These are phyloP conservation scores for Camelus bactrianus DNA, from an alignment of 2,113 vertebrate genomes.

Conservation along the genomic window DNA sequence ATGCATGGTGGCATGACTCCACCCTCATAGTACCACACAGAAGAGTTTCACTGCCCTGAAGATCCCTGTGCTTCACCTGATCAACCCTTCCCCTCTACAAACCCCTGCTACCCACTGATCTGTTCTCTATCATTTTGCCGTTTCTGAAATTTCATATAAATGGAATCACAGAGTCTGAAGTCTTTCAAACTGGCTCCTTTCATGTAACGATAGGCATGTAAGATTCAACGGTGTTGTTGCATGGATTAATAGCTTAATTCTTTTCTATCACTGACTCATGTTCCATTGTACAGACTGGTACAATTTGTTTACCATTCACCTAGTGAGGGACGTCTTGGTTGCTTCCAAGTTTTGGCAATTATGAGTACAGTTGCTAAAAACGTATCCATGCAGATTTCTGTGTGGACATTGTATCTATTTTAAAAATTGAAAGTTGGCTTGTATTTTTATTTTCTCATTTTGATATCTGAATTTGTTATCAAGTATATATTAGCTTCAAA, in stretches of 20 bases:
- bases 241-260: not conserved
- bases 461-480: not conserved
- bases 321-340: not conserved
- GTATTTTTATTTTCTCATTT: conserved; percentile 29
- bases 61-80: not conserved
- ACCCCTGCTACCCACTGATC: not conserved
- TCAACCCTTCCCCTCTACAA: not conserved
- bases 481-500: not conserved
- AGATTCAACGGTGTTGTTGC: not conserved
- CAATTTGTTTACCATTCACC: not conserved
- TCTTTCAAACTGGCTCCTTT: not conserved
- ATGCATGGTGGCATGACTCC: not conserved
- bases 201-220: not conserved
- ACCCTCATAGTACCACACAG: not conserved
- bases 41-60: not conserved
- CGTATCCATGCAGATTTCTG: not conserved
- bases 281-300: not conserved
- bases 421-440: not conserved
- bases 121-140: not conserved
- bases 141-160: not conserved
- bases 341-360: not conserved
- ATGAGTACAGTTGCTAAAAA: not conserved
- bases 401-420: not conserved
- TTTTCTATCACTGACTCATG: not conserved
- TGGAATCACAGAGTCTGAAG: not conserved